These are phyloP conservation scores for Nicator chloris DNA, from an alignment of 2,113 vertebrate genomes.

Conservation along the genomic window DNA sequence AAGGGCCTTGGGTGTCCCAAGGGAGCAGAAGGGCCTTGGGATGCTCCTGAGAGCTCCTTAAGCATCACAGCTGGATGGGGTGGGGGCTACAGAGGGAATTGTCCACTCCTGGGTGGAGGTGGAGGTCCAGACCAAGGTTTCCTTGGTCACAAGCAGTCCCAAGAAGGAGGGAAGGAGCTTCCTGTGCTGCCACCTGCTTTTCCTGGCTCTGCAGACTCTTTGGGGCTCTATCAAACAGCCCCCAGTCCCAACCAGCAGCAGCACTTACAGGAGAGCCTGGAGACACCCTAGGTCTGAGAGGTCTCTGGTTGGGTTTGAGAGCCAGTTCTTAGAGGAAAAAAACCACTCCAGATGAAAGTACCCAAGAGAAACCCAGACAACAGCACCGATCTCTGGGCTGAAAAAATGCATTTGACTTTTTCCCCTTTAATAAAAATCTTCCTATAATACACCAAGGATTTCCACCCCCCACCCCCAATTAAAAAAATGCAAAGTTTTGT, in stretches of 20 bases:
- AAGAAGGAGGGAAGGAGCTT: not conserved
- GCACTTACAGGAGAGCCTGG: not conserved
- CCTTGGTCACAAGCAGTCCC: not conserved
- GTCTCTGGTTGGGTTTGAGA: not conserved
- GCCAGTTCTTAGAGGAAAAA: not conserved
- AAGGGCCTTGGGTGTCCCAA: not conserved
- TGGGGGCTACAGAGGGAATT: not conserved
- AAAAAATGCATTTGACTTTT: not conserved
- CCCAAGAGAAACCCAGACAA: not conserved
- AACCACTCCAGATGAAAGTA: not conserved
- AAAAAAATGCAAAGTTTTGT: not conserved
- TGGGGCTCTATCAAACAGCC: not conserved
- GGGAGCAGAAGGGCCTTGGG: not conserved
- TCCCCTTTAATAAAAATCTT: not conserved
- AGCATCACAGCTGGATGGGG: not conserved
- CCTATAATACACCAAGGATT: not conserved
- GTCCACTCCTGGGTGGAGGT: not conserved
- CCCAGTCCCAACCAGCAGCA: not conserved
- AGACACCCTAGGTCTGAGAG: not conserved
- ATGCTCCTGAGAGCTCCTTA: not conserved
- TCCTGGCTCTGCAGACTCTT: not conserved
- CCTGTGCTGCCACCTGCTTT: not conserved
- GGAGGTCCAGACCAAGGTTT: not conserved
- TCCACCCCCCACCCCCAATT: accelerated
- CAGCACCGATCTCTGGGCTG: not conserved